Evolutionary conservation across 2,888 invertebrate species (phyloP).

Genomic region (Unio delphinus): DNA sequence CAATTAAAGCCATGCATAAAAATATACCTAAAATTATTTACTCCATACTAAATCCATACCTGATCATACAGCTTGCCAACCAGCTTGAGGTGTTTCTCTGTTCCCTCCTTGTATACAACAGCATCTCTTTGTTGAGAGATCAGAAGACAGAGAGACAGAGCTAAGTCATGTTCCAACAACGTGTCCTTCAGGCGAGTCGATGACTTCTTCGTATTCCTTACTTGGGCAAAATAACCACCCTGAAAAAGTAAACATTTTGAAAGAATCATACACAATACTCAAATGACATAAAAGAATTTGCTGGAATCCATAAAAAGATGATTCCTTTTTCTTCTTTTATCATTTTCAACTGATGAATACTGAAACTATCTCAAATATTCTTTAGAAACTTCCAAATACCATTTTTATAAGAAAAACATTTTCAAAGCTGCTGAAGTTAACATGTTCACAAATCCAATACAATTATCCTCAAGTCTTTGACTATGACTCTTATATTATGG

Average conservation of each 20-base stretch:
- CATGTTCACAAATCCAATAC: too few relatives aligned
- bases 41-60: conserved; percentile 61
- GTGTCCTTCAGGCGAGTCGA: conserved; percentile 95
- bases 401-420: too few relatives aligned
- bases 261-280: not conserved
- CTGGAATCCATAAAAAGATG: too few relatives aligned
- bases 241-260: conserved; percentile 71
- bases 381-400: too few relatives aligned
- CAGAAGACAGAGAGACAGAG: conserved; percentile 87
- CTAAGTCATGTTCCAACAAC: conserved; percentile 92
- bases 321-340: too few relatives aligned
- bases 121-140: conserved; percentile 98
- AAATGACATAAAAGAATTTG: too few relatives aligned
- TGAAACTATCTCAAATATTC: too few relatives aligned
- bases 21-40: not conserved
- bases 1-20: too few relatives aligned
- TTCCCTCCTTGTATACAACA: conserved; percentile 81
- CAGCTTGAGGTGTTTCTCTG: conserved; percentile 76
- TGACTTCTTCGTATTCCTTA: conserved; percentile 95
- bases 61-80: conserved; percentile 84
- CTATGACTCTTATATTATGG: too few relatives aligned
- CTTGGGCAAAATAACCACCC: conserved; percentile 98
- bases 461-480: too few relatives aligned
- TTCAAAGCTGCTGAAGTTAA: too few relatives aligned
- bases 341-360: too few relatives aligned